phyloP scores from a whole-genome alignment of 2,113 vertebrate genomes.

The Centropus bengalensis region DNA sequence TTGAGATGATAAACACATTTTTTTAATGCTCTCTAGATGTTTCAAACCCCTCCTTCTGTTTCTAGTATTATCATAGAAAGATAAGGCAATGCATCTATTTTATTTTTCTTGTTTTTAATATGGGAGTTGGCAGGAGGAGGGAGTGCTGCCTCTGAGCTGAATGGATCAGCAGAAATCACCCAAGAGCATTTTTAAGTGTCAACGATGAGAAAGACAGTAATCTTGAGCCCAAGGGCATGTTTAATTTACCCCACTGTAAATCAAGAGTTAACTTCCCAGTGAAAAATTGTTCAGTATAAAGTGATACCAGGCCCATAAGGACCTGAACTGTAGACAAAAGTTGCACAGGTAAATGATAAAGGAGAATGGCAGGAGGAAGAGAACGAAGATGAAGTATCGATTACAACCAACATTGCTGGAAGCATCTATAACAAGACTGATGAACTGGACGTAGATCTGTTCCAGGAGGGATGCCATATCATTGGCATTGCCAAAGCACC shows the following conservation, averaged over 20 bases:
- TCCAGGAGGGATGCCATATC: background rate
- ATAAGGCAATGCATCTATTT: background rate
- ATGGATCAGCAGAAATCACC: background rate
- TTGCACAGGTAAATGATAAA: background rate
- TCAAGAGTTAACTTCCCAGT: background rate
- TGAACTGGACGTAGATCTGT: background rate
- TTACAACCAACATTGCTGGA: background rate
- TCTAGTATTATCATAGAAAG: background rate
- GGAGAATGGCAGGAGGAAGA: background rate
- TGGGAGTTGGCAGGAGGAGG: background rate
- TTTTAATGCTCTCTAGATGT: background rate
- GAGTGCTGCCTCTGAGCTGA: background rate
- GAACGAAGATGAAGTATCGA: slow-evolving; percentile 27
- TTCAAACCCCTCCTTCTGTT: background rate
- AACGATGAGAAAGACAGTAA: background rate
- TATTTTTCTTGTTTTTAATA: background rate
- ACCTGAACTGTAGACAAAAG: background rate
- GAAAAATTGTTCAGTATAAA: background rate
- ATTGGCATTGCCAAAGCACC: background rate
- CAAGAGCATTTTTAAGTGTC: background rate
- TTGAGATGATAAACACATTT: background rate
- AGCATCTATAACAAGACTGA: background rate
- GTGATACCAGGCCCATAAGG: background rate
- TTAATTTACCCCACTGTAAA: slow-evolving; percentile 2
- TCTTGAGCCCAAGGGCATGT: background rate